Conservation (phyloP, 2,113 vertebrate species). For the Elgaria multicarinata region DNA sequence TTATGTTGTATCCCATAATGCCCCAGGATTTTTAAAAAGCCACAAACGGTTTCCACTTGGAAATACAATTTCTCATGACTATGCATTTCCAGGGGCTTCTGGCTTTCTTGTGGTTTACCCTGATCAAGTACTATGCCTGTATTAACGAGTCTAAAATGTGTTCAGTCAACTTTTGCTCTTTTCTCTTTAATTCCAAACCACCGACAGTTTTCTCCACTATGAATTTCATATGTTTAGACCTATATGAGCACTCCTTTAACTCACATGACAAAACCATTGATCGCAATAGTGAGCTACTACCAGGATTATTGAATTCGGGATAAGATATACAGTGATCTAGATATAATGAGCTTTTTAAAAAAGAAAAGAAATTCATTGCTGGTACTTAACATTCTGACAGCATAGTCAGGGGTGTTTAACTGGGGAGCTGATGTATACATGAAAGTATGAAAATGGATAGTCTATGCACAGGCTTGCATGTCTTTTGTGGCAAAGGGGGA, state of each 20-base stretch:
- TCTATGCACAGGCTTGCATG: background rate
- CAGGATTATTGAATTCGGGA: background rate
- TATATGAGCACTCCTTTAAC: background rate
- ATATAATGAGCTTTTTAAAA: conserved; percentile 1
- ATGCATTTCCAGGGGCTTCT: background rate
- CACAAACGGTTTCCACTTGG: background rate
- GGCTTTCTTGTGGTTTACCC: background rate
- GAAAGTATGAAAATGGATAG: background rate
- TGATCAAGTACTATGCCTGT: background rate
- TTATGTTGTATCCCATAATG: background rate
- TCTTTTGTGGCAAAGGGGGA: conserved; percentile 3
- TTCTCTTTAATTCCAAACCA: background rate
- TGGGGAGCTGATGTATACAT: background rate
- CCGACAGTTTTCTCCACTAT: background rate
- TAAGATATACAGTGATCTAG: background rate
- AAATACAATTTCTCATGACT: conserved; percentile 15
- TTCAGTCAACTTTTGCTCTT: background rate
- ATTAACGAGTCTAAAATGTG: background rate
- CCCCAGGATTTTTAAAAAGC: background rate
- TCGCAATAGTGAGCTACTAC: background rate
- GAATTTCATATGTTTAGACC: background rate
- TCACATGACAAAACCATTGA: background rate
- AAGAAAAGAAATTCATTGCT: background rate
- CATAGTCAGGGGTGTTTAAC: background rate
- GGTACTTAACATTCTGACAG: conserved; percentile 1